Evolutionary conservation across 2,113 vertebrate genomes (phyloP).

Genomic region (Burhinus bistriatus): DNA sequence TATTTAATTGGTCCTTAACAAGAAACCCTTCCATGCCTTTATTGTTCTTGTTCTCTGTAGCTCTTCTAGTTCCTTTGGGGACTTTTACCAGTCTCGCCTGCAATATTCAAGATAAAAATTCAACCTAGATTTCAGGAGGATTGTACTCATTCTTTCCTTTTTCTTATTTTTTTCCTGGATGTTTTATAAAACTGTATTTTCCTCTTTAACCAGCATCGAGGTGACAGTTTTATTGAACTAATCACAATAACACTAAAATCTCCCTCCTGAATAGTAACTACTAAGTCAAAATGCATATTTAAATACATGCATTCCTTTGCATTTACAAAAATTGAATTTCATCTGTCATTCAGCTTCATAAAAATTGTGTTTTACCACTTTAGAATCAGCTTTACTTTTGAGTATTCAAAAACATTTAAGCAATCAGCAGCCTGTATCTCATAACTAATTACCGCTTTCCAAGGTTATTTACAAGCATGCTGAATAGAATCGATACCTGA

Average conservation of each 20-base stretch:
- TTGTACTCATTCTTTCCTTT: not conserved
- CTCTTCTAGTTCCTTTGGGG: not conserved
- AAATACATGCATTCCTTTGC: not conserved
- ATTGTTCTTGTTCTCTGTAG: not conserved
- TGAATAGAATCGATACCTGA: not conserved
- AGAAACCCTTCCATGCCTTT: not conserved
- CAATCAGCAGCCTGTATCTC: not conserved
- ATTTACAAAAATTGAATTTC: constrained; percentile 9
- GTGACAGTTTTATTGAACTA: not conserved
- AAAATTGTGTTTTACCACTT: not conserved
- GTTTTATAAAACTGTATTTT: not conserved
- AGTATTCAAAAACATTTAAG: not conserved
- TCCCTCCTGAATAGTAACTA: not conserved
- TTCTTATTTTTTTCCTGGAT: not conserved
- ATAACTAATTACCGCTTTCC: not conserved
- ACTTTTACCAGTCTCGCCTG: not conserved
- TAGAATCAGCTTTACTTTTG: not conserved
- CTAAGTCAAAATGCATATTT: not conserved
- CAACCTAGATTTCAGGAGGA: not conserved
- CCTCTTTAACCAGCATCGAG: not conserved
- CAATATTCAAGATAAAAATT: not conserved
- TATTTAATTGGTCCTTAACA: not conserved
- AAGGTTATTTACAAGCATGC: not conserved
- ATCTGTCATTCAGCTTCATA: not conserved
- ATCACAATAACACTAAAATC: not conserved